phyloP scores from a whole-genome alignment of 2,113 vertebrate genomes.

The Pyrgilauda ruficollis region DNA sequence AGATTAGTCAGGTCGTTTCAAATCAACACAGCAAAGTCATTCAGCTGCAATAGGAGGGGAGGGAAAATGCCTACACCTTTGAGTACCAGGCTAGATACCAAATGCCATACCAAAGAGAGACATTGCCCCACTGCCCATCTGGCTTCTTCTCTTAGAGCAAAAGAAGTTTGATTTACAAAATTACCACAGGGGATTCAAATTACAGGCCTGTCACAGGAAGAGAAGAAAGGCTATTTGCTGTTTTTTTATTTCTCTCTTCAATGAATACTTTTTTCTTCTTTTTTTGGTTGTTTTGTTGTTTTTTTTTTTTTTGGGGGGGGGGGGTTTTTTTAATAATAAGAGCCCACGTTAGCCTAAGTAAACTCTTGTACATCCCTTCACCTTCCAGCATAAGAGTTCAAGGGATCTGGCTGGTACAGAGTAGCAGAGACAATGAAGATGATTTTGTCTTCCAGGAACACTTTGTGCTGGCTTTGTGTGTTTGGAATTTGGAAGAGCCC shows the following conservation, averaged over 20 bases:
- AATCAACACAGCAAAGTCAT: constrained; percentile 48
- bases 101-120: neutral
- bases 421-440: neutral
- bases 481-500: neutral
- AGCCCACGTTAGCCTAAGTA: neutral
- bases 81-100: constrained; percentile 3
- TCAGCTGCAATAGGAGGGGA: constrained; percentile 21
- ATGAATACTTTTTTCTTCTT: neutral
- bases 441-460: neutral
- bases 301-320: neutral
- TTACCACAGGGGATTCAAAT: neutral
- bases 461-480: neutral
- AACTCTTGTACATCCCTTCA: neutral
- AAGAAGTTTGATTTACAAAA: neutral
- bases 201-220: fast-evolving
- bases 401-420: neutral
- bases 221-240: neutral
- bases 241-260: neutral
- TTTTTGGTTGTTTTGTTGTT: neutral
- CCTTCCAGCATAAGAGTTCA: neutral
- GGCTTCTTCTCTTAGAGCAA: neutral
- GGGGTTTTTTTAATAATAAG: neutral
- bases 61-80: neutral
- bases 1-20: constrained; percentile 61
- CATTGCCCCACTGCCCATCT: neutral